A percentile compares a stretch with the other conserved stretches of the same genome.
phyloP scores from a whole-genome alignment of 2,888 invertebrate genomes.

The Amblyteles armatorius region DNA sequence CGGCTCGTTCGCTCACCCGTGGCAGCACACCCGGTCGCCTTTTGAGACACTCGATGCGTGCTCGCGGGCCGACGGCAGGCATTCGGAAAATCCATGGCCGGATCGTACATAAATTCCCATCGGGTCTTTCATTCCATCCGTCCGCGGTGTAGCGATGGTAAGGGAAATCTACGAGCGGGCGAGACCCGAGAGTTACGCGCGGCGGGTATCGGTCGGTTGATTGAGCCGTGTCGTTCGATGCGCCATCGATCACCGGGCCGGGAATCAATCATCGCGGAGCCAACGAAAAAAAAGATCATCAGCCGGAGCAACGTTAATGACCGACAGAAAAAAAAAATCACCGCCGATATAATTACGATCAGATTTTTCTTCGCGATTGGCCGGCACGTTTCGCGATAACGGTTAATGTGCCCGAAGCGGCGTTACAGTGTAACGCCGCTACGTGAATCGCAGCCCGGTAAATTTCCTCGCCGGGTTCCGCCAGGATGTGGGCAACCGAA shows the following conservation, averaged over 20 bases:
- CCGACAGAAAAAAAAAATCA: slow-evolving; percentile 14
- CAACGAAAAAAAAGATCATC: slow-evolving; percentile 6
- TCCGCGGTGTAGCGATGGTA: slow-evolving; percentile 43
- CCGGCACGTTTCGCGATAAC: slow-evolving; percentile 24
- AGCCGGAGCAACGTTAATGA: slow-evolving; percentile 8
- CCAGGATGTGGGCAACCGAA: slow-evolving; percentile 65
- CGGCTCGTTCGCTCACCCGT: slow-evolving; percentile 55
- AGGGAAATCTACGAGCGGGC: slow-evolving; percentile 47
- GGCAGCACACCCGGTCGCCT: slow-evolving; percentile 7
- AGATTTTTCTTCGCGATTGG: slow-evolving; percentile 47
- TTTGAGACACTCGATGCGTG: slow-evolving; percentile 63
- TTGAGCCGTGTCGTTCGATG: slow-evolving; percentile 32
- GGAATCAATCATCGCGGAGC: neutral
- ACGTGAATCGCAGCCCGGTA: slow-evolving; percentile 55
- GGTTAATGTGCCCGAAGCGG: slow-evolving; percentile 46
- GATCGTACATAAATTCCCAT: slow-evolving; percentile 53
- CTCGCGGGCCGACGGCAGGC: slow-evolving; percentile 41
- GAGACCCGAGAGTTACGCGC: slow-evolving; percentile 16
- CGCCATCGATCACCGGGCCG: neutral
- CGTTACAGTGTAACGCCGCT: slow-evolving; percentile 16
- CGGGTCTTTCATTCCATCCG: slow-evolving; percentile 43
- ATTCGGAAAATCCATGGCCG: slow-evolving; percentile 43
- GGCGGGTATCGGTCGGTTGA: slow-evolving; percentile 17
- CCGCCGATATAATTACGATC: slow-evolving; percentile 23
- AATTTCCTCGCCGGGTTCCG: slow-evolving; percentile 67